A percentile compares a stretch with the other conserved stretches of the same genome.
phyloP scores from a whole-genome alignment of 2,113 vertebrate species.

The Chlorodrepanis virens region DNA sequence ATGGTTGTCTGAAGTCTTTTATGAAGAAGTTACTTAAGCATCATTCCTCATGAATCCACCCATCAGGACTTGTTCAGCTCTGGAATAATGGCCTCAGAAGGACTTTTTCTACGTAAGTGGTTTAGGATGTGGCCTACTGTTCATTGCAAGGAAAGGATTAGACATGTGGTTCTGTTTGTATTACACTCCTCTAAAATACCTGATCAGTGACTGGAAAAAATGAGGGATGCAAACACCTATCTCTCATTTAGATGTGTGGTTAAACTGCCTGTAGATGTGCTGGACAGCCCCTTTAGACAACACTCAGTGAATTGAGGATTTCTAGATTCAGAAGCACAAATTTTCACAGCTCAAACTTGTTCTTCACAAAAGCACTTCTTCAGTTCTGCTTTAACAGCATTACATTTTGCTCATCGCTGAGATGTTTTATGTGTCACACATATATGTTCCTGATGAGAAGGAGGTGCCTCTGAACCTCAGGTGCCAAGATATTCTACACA shows the following conservation, averaged over 20 bases:
- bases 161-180: not conserved
- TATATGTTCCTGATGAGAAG: not conserved
- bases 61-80: not conserved
- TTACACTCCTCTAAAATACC: not conserved
- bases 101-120: not conserved
- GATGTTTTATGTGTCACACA: not conserved
- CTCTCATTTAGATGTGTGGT: not conserved
- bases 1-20: not conserved
- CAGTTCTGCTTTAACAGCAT: not conserved
- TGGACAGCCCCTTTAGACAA: not conserved
- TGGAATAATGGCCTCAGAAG: not conserved
- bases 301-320: fast-evolving
- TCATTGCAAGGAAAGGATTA: not conserved
- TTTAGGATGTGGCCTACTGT: not conserved
- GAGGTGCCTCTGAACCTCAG: not conserved
- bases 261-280: not conserved
- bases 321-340: not conserved
- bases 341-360: not conserved
- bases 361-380: not conserved
- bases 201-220: not conserved
- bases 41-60: not conserved
- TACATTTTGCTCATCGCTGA: not conserved
- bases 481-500: not conserved
- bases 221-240: not conserved
- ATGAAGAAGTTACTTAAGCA: not conserved